Evolutionary conservation across 1,140 invertebrate species (phyloP), one percentile per base, ranked within the genome.

Genomic region (Idris sp.): DNA sequence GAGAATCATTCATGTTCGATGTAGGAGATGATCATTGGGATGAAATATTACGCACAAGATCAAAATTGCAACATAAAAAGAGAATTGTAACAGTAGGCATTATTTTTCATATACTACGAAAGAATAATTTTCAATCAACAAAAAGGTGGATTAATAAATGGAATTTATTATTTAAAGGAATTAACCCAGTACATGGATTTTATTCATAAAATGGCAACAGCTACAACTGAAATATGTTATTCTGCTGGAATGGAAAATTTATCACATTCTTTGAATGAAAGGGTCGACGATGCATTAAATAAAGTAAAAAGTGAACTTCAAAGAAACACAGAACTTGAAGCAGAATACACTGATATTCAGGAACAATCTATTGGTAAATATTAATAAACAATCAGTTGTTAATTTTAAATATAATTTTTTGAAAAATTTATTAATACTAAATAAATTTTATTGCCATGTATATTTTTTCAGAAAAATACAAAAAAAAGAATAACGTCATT

Each of bases 181-280:
- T 68, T 87, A 18, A 48, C 79, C 49, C 64, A 58, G 1, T 81
- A 82, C 40, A 79, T 87, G 80, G 79, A 86, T 30, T 76, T 83
- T 75, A 78, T 84, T 7, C 83, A 85, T 44, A 86, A 83, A 81
- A 82, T 87, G 81, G 83, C 80, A 67, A 74, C 74, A 38, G 80
- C 84, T 46, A 78, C 78, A 10, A 80, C 83, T 7, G 79, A 84
- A 75, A 74, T 85, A 18, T 80, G 82, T 80, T 84, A 81, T 18
- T 71, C 82, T 19, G 76, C 79, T 3, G 83, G 80, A 11, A 78
- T 87, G 82, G 84, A 86, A 26, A 86, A 78, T 72, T 76, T 86
- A 49, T 83, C 81, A 9, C 78, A 69, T 31, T 75, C 77, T 31
- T 75, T 87, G 18, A 79, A 69, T 18, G 69, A 82, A 58, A 81